These are phyloP conservation scores for Trachymyrmex cornetzi DNA, from an alignment of 1,140 invertebrate genomes.

Conservation along the genomic window DNA sequence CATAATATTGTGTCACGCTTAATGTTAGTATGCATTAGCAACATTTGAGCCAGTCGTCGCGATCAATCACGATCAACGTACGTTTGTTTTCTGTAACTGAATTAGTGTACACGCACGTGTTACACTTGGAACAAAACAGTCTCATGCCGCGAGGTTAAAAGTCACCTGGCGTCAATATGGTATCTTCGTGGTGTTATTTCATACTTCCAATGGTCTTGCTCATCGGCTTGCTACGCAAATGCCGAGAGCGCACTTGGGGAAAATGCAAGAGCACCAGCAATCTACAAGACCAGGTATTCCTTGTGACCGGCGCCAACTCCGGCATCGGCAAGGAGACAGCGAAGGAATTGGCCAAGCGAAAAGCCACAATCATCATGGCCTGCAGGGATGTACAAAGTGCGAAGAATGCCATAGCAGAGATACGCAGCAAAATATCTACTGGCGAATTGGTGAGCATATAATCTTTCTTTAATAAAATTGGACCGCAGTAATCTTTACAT, in stretches of 20 bases:
- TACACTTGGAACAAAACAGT: too few relatives aligned
- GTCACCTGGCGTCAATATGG: slow-evolving; percentile 73
- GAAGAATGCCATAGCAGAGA: slow-evolving; percentile 88
- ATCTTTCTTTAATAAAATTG: slow-evolving; percentile 3
- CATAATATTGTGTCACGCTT: background rate
- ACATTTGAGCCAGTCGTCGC: background rate
- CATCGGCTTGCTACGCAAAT: slow-evolving; percentile 85
- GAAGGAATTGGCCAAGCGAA: slow-evolving; percentile 89
- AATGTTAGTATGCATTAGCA: slow-evolving; percentile 17
- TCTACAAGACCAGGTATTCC: slow-evolving; percentile 89
- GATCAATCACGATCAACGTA: background rate
- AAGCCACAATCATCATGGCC: slow-evolving; percentile 91
- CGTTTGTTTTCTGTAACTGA: too few relatives aligned
- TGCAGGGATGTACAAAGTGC: slow-evolving; percentile 90
- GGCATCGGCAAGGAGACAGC: slow-evolving; percentile 93
- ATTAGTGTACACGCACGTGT: too few relatives aligned
- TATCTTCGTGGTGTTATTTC: slow-evolving; percentile 82
- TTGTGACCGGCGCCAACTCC: slow-evolving; percentile 93
- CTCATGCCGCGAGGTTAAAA: background rate
- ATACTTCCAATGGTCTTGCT: slow-evolving; percentile 82
- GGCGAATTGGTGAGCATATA: slow-evolving; percentile 88
- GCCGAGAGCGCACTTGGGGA: slow-evolving; percentile 86
- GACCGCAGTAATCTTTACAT: background rate
- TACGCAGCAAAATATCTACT: slow-evolving; percentile 86
- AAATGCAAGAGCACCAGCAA: slow-evolving; percentile 83